phyloP scores from a whole-genome alignment of 1,140 invertebrate species.

The Sinella curviseta region DNA sequence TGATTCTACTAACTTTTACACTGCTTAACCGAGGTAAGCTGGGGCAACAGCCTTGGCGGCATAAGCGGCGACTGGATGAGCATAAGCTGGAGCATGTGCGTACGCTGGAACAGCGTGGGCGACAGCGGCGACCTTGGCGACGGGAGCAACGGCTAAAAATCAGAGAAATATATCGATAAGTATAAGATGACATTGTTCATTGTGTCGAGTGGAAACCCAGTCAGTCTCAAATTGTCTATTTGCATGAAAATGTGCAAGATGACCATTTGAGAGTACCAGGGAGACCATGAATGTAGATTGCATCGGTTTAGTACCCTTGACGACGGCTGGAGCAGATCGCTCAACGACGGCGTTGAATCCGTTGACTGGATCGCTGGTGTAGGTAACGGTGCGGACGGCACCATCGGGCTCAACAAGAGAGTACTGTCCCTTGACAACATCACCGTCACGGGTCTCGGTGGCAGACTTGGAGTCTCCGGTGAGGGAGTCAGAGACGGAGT shows the following conservation, averaged over 20 bases:
- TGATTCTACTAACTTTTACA: background rate
- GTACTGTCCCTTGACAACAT: conserved; percentile 70
- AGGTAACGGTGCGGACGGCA: conserved; percentile 68
- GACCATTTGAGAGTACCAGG: background rate
- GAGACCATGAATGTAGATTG: background rate
- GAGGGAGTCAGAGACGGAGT: conserved; percentile 65
- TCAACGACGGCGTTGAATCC: conserved; percentile 55
- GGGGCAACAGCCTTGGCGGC: background rate
- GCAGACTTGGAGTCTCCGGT: conserved; percentile 69
- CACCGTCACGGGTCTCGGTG: conserved; percentile 67
- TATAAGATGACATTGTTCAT: too few relatives aligned
- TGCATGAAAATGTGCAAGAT: background rate
- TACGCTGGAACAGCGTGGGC: background rate
- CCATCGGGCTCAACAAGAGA: conserved; percentile 74
- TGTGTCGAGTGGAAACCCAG: background rate
- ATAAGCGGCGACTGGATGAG: background rate
- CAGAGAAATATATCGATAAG: too few relatives aligned
- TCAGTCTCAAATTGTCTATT: background rate
- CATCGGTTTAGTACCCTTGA: background rate
- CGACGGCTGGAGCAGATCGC: conserved; percentile 55
- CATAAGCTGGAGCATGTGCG: conserved; percentile 8
- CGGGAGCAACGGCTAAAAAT: background rate
- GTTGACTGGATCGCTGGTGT: conserved; percentile 60
- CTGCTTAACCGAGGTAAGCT: background rate
- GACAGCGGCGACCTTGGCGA: background rate